Conservation (phyloP, 2,797 vertebrate genomes). For the Hybognathus amarus region DNA sequence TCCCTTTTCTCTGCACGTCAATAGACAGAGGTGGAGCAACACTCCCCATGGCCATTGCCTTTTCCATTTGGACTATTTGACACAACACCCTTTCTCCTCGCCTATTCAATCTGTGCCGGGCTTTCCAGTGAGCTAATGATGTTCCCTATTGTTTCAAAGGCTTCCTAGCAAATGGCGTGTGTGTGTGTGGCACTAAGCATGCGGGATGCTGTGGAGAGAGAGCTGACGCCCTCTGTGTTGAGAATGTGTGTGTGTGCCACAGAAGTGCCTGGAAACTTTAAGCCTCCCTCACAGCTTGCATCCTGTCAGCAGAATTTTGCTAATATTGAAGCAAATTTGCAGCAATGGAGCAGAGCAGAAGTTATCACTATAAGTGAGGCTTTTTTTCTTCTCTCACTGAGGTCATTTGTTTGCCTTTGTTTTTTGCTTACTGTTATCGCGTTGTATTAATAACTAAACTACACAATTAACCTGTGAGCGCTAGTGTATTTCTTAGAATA, state of each 20-base stretch:
- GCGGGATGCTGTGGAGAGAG: slow-evolving; percentile 25
- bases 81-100: slow-evolving; percentile 50
- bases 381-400: slow-evolving; percentile 26
- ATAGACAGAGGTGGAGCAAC: slow-evolving; percentile 50
- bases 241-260: slow-evolving; percentile 35
- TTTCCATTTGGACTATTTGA: slow-evolving; percentile 54
- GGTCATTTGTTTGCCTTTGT: slow-evolving; percentile 27
- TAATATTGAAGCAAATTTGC: slow-evolving; percentile 63
- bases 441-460: slow-evolving; percentile 51
- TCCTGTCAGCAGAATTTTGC: slow-evolving; percentile 59
- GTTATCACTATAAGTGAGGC: slow-evolving; percentile 47
- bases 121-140: slow-evolving; percentile 57
- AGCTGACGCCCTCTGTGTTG: slow-evolving; percentile 31
- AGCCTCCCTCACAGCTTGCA: slow-evolving; percentile 51
- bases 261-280: slow-evolving; percentile 37
- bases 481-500: slow-evolving; percentile 40
- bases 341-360: slow-evolving; percentile 54
- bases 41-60: slow-evolving; percentile 48
- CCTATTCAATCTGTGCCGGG: slow-evolving; percentile 44
- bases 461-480: slow-evolving; percentile 38
- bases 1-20: slow-evolving; percentile 51
- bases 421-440: slow-evolving; percentile 45
- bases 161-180: slow-evolving; percentile 47
- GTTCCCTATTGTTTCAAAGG: slow-evolving; percentile 58
- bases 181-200: slow-evolving; percentile 13